These are phyloP conservation scores for Yponomeuta cagnagella DNA, from an alignment of 2,888 invertebrate genomes.

Conservation along the genomic window DNA sequence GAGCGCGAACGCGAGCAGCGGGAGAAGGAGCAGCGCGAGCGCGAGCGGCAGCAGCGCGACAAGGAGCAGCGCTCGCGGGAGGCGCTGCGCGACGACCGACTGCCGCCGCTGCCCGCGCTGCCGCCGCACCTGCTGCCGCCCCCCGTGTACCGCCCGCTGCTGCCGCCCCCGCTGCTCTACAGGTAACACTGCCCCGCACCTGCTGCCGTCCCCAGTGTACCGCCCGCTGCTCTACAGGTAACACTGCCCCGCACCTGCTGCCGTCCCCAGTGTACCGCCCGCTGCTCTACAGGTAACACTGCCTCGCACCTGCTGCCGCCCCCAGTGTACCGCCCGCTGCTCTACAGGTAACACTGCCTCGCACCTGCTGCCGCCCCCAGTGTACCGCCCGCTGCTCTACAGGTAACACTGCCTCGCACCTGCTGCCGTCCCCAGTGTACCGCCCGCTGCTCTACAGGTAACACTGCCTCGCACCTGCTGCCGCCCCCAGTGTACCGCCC, in stretches of 20 bases:
- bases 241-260: slow-evolving; percentile 3
- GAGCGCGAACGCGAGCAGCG: slow-evolving; percentile 55
- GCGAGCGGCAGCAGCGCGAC: slow-evolving; percentile 50
- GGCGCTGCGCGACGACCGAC: slow-evolving; percentile 38
- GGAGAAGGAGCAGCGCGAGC: slow-evolving; percentile 56
- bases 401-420: slow-evolving; percentile 11
- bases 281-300: neutral
- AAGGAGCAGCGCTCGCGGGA: slow-evolving; percentile 62
- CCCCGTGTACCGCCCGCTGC: slow-evolving; percentile 41
- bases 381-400: slow-evolving; percentile 32
- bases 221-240: neutral
- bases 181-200: slow-evolving; percentile 3
- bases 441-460: no score
- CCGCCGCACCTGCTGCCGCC: slow-evolving; percentile 34
- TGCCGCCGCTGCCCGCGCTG: slow-evolving; percentile 26
- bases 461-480: slow-evolving; percentile 24
- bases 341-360: neutral
- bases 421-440: neutral
- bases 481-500: slow-evolving; percentile 47
- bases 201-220: neutral
- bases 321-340: slow-evolving; percentile 44
- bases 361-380: slow-evolving; percentile 38
- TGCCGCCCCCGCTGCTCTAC: slow-evolving; percentile 26
- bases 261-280: no score
- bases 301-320: slow-evolving; percentile 32